These are phyloP conservation scores for Drosophila teissieri DNA, from an alignment of 1,140 invertebrate species.

Conservation along the genomic window DNA sequence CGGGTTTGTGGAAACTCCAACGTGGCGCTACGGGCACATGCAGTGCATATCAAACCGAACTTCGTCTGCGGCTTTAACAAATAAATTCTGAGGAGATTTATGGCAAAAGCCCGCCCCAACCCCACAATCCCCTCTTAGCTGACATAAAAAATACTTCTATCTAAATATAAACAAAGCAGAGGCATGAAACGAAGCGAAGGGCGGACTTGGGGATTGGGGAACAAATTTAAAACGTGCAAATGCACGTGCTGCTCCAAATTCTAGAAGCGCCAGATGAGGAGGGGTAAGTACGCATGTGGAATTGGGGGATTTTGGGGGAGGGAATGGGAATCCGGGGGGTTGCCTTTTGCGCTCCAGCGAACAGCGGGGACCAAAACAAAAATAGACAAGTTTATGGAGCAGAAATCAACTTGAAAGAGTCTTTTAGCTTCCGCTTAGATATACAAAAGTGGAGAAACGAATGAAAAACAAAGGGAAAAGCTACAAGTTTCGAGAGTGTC, in stretches of 20 bases:
- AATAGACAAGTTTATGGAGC: constrained; percentile 83
- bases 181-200: constrained; percentile 28
- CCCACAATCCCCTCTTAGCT: constrained; percentile 45
- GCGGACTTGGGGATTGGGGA: constrained; percentile 7
- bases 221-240: constrained; percentile 74
- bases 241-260: constrained; percentile 81
- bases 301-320: constrained; percentile 2
- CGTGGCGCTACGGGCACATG: constrained; percentile 52
- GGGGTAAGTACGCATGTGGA: constrained; percentile 9
- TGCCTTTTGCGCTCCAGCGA: constrained; percentile 67
- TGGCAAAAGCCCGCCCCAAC: constrained; percentile 48
- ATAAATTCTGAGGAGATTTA: constrained; percentile 77
- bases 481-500: not conserved
- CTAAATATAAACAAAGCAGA: constrained; percentile 75
- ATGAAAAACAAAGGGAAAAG: constrained; percentile 29
- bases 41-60: constrained; percentile 48
- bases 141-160: constrained; percentile 75
- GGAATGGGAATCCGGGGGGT: constrained; percentile 8
- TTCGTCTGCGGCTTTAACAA: constrained; percentile 68
- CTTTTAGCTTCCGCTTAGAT: constrained; percentile 79
- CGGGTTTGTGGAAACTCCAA: constrained; percentile 27
- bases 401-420: constrained; percentile 81
- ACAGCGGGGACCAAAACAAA: constrained; percentile 55
- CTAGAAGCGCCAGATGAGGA: constrained; percentile 33
- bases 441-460: constrained; percentile 58